A percentile compares a stretch with the other conserved stretches of the same genome.
Conservation (phyloP, 2,113 vertebrate species). For the Corynorhinus townsendii region DNA sequence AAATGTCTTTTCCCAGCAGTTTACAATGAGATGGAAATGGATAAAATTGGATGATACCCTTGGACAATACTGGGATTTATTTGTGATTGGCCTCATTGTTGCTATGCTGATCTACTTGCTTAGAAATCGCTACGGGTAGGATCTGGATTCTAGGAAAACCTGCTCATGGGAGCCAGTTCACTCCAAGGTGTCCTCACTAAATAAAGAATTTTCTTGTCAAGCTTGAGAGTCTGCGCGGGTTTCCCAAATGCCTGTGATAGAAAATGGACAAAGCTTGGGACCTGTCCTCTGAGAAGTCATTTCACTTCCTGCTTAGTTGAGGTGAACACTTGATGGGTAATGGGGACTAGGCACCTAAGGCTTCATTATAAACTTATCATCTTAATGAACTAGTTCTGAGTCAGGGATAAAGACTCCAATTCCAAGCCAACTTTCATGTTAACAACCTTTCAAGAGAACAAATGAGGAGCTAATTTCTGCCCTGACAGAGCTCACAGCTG, state of each 20-base stretch:
- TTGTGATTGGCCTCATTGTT: constrained; percentile 66
- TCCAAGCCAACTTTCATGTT: background rate
- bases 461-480: too few relatives aligned
- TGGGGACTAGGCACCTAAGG: background rate
- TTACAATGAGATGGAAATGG: constrained; percentile 66
- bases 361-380: background rate
- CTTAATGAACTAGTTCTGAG: background rate
- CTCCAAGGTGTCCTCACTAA: background rate
- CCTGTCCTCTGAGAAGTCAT: background rate
- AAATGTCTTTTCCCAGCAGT: constrained; percentile 50
- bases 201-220: constrained; percentile 57
- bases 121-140: constrained; percentile 51
- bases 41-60: constrained; percentile 31
- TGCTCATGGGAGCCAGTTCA: background rate
- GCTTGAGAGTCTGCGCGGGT: background rate
- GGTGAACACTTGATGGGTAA: background rate
- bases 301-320: background rate
- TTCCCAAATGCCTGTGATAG: background rate
- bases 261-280: constrained; percentile 11
- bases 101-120: constrained; percentile 62
- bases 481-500: too few relatives aligned
- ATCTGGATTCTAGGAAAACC: background rate
- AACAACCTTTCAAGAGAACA: background rate
- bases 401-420: background rate
- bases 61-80: constrained; percentile 70